phyloP scores from a whole-genome alignment of 1,140 invertebrate genomes.

The Hormaphis cornu region DNA sequence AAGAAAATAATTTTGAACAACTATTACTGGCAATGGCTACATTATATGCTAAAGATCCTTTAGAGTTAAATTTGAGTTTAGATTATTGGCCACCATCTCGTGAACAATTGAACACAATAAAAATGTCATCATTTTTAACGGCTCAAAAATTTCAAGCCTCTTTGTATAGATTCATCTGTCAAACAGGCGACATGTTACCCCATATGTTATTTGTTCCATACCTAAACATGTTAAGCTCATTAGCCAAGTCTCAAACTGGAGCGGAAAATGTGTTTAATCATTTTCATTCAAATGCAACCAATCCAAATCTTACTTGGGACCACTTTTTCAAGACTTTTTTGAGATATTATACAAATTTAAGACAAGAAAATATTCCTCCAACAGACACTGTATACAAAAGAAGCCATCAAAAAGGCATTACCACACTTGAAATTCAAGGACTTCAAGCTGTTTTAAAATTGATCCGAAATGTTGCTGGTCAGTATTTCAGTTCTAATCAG shows the following conservation, averaged over 20 bases:
- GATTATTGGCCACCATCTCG: slow-evolving; percentile 71
- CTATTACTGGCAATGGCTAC: slow-evolving; percentile 66
- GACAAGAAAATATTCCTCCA: slow-evolving; percentile 54
- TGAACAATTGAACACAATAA: slow-evolving; percentile 41
- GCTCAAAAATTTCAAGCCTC: slow-evolving; percentile 48
- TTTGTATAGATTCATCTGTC: slow-evolving; percentile 80
- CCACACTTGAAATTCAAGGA: slow-evolving; percentile 76
- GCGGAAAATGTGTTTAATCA: slow-evolving; percentile 77
- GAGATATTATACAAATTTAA: slow-evolving; percentile 49
- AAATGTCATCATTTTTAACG: slow-evolving; percentile 37
- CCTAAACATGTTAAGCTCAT: slow-evolving; percentile 71
- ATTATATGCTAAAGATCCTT: slow-evolving; percentile 66
- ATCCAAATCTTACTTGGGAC: slow-evolving; percentile 54
- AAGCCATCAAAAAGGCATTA: slow-evolving; percentile 56
- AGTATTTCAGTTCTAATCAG: slow-evolving; percentile 34
- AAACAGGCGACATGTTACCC: slow-evolving; percentile 78
- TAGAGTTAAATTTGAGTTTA: slow-evolving; percentile 58
- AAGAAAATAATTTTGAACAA: slow-evolving; percentile 74
- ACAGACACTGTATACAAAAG: slow-evolving; percentile 56
- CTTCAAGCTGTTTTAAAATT: slow-evolving; percentile 69
- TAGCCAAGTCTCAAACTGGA: slow-evolving; percentile 61
- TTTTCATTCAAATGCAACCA: slow-evolving; percentile 55
- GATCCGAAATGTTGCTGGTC: slow-evolving; percentile 60
- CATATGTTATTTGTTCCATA: slow-evolving; percentile 77
- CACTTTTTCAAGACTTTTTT: slow-evolving; percentile 76